Evolutionary conservation across 2,797 vertebrate genomes (phyloP).

Genomic region (Nyctalus aviator): DNA sequence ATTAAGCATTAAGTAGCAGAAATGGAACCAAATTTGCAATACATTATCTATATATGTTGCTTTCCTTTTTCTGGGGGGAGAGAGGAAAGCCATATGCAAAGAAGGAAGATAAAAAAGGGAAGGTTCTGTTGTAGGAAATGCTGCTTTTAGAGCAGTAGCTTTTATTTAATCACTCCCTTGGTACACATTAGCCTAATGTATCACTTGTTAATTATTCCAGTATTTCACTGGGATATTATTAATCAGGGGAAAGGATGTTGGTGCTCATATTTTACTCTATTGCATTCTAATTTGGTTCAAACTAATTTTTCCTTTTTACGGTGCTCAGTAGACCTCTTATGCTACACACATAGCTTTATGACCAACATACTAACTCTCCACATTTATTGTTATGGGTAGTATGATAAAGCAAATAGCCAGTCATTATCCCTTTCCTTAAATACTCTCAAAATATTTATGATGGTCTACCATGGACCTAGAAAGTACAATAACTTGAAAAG

Average conservation of each 20-base stretch:
- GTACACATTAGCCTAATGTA: constrained; percentile 44
- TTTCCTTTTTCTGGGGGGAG: background rate
- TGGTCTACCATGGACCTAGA: background rate
- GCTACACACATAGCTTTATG: background rate
- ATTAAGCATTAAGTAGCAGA: constrained; percentile 28
- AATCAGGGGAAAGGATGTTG: constrained; percentile 61
- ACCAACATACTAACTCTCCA: background rate
- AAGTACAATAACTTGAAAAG: background rate
- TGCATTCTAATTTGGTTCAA: background rate
- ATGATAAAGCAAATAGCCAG: background rate
- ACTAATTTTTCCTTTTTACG: constrained; percentile 18
- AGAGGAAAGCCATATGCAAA: background rate
- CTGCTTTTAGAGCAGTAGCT: background rate
- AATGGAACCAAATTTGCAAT: background rate
- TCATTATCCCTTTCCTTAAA: constrained; percentile 2
- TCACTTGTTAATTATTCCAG: constrained; percentile 59
- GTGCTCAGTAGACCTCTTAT: background rate
- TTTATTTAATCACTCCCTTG: constrained; percentile 55
- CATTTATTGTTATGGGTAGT: background rate
- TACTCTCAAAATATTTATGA: constrained; percentile 14
- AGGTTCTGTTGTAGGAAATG: background rate
- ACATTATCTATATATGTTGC: background rate
- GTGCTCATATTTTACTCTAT: background rate
- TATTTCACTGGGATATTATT: constrained; percentile 56
- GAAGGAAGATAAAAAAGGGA: background rate